Percentiles rank a stretch among this genome's conserved stretches.
Conservation (phyloP, 2,888 invertebrate species). For the Chesias legatella region DNA sequence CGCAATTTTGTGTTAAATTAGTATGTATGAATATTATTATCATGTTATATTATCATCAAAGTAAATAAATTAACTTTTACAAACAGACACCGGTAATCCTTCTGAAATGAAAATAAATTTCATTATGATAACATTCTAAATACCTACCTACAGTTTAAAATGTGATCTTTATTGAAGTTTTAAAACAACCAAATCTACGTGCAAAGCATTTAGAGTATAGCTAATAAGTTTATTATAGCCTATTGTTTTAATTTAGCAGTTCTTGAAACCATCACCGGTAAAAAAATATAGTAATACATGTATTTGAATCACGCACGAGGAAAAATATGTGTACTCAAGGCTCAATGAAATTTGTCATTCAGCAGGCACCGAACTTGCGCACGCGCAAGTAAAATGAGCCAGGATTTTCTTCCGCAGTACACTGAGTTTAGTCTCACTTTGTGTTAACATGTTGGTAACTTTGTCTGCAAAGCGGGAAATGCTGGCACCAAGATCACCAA, state of each 20-base stretch:
- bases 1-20: no score
- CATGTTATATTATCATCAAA: no score
- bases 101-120: no score
- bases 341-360: constrained; percentile 76
- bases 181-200: constrained; percentile 3
- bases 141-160: no score
- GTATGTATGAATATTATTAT: no score
- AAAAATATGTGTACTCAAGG: constrained; percentile 67
- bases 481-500: no score
- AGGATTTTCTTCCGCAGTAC: constrained; percentile 67
- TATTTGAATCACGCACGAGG: constrained; percentile 74
- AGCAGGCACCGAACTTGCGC: constrained; percentile 39
- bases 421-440: constrained; percentile 34
- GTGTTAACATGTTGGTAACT: no score
- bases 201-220: constrained; percentile 2
- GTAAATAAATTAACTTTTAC: no score
- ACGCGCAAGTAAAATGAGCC: constrained; percentile 53
- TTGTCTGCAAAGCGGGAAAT: no score
- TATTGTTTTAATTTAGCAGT: constrained; percentile 16
- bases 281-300: constrained; percentile 32
- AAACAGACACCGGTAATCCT: no score
- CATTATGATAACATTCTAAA: no score
- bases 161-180: neutral
- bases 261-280: constrained; percentile 22
- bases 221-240: constrained; percentile 10